phyloP scores from a whole-genome alignment of 2,113 vertebrate species.

The Dipodomys ordii region DNA sequence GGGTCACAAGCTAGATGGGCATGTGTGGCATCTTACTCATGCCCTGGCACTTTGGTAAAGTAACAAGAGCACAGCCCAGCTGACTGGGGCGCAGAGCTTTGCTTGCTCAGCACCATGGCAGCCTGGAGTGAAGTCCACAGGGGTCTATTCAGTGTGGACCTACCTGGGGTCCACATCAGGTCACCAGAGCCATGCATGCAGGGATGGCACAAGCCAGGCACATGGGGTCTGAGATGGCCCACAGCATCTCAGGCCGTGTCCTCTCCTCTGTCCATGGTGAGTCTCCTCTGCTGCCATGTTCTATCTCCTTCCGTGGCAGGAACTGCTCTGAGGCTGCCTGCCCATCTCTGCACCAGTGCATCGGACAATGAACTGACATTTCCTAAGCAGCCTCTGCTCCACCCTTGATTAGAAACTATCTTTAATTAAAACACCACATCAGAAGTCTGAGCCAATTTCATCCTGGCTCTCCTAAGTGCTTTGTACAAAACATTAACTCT shows the following conservation, averaged over 20 bases:
- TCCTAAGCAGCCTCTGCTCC: constrained; percentile 80
- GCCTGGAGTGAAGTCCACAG: fast-evolving
- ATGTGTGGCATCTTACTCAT: not conserved
- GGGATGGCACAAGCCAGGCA: fast-evolving
- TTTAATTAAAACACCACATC: constrained; percentile 88
- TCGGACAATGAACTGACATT: constrained; percentile 72
- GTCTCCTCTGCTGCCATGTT: fast-evolving
- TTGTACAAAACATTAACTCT: constrained; percentile 88
- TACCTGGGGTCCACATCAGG: not conserved
- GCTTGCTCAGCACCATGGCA: fast-evolving
- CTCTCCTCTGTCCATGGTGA: fast-evolving
- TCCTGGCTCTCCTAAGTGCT: constrained; percentile 84
- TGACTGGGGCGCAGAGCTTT: not conserved
- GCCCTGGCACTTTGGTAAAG: not conserved
- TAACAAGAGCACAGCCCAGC: fast-evolving
- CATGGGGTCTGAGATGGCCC: not conserved
- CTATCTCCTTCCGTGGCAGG: not conserved
- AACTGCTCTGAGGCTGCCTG: fast-evolving
- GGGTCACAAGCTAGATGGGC: fast-evolving
- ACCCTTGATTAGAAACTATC: constrained; percentile 86
- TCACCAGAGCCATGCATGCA: fast-evolving
- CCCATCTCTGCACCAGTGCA: constrained; percentile 20
- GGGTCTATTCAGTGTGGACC: not conserved
- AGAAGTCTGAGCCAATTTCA: constrained; percentile 85
- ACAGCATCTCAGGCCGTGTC: fast-evolving